phyloP scores from a whole-genome alignment of 1,140 invertebrate genomes.

The Leptinotarsa defecta region DNA sequence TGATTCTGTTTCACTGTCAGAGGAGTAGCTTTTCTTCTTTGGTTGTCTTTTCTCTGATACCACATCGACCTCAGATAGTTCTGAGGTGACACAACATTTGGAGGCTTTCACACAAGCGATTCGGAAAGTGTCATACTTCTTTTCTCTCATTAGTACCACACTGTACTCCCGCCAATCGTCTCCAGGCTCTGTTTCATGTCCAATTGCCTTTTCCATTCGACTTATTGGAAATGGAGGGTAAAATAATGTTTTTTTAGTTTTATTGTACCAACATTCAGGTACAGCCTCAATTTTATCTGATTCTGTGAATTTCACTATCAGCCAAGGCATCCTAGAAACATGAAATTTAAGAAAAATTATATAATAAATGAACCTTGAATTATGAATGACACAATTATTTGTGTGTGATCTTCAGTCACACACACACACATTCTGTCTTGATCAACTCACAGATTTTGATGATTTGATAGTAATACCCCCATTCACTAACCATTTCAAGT shows the following conservation, averaged over 20 bases:
- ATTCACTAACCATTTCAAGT: too few species aligned
- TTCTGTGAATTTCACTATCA: background rate
- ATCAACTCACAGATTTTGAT: too few species aligned
- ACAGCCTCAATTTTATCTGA: slow-evolving; percentile 1
- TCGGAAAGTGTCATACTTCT: background rate
- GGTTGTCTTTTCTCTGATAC: background rate
- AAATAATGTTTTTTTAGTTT: background rate
- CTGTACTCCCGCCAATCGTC: slow-evolving; percentile 7
- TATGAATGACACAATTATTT: too few species aligned
- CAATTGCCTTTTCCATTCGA: background rate
- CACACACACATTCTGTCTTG: too few species aligned
- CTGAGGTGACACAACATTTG: background rate
- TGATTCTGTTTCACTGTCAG: background rate
- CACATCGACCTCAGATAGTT: background rate
- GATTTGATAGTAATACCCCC: too few species aligned
- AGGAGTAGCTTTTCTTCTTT: background rate
- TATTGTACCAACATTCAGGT: background rate
- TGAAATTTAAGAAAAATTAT: too few species aligned
- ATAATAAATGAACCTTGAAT: too few species aligned
- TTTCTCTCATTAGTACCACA: background rate
- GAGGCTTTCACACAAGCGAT: background rate
- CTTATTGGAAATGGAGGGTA: background rate
- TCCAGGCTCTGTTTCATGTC: background rate
- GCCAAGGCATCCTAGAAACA: slow-evolving; percentile 5
- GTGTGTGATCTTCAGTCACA: too few species aligned